phyloP scores from a whole-genome alignment of 1,140 invertebrate species.

The Zophobas morio region DNA sequence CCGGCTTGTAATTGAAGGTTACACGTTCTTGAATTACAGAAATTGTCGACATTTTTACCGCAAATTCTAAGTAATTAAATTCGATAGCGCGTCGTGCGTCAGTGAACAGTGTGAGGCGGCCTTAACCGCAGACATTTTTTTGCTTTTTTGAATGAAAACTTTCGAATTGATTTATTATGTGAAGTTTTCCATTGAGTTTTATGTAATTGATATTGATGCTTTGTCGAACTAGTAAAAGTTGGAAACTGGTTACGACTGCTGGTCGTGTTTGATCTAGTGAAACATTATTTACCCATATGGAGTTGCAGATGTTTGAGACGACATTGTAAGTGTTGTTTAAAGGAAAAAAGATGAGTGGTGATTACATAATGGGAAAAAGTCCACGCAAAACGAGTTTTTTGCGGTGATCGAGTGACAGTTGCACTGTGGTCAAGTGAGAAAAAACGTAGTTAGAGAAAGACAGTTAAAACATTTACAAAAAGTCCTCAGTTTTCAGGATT shows the following conservation, averaged over 20 bases:
- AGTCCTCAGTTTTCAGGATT: no score
- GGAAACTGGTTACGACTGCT: neutral
- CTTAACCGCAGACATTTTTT: neutral
- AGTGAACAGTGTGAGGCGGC: neutral
- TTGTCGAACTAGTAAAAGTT: neutral
- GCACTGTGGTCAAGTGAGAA: no score
- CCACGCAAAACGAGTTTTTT: no score
- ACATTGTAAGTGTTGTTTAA: no score
- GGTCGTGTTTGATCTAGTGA: neutral
- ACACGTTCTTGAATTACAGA: neutral
- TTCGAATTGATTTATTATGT: neutral
- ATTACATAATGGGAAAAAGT: neutral
- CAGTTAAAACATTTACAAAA: no score
- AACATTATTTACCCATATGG: constrained; percentile 2
- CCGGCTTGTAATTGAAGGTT: neutral
- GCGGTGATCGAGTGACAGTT: no score
- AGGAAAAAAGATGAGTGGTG: no score
- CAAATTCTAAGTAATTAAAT: neutral
- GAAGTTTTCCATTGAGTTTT: neutral
- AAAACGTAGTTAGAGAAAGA: no score
- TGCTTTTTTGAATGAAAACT: neutral
- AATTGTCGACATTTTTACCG: neutral
- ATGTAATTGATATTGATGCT: neutral
- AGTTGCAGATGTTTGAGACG: neutral
- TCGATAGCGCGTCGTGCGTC: neutral